phyloP scores from a whole-genome alignment of 2,888 invertebrate genomes.

The Phaedon cochleariae region DNA sequence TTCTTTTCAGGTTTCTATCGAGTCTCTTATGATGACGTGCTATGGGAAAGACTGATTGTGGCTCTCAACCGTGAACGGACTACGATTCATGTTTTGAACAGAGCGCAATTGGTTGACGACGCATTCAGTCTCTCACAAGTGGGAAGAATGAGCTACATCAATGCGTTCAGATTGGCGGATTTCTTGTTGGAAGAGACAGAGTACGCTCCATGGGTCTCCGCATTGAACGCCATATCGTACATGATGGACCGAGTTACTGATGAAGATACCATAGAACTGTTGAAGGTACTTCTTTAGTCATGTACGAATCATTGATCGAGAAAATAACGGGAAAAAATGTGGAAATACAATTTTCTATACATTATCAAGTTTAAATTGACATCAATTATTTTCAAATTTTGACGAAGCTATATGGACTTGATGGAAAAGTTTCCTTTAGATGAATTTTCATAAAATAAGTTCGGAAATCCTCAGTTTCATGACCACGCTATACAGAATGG shows the following conservation, averaged over 20 bases:
- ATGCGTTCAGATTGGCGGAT: constrained; percentile 71
- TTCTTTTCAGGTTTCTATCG: constrained; percentile 69
- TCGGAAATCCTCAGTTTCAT: too few relatives aligned
- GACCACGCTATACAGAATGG: too few relatives aligned
- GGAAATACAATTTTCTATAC: too few relatives aligned
- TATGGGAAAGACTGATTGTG: constrained; percentile 66
- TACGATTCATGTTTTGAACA: constrained; percentile 71
- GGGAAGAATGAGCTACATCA: constrained; percentile 67
- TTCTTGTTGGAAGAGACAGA: constrained; percentile 75
- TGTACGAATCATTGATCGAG: too few relatives aligned
- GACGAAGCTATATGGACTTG: too few relatives aligned
- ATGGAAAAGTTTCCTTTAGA: too few relatives aligned
- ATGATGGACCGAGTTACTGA: constrained; percentile 32
- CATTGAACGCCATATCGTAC: constrained; percentile 63
- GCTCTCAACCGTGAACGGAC: constrained; percentile 58
- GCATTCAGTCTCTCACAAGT: constrained; percentile 76
- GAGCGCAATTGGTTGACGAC: constrained; percentile 84
- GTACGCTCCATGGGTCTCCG: constrained; percentile 83
- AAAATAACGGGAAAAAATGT: too few relatives aligned
- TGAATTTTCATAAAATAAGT: too few relatives aligned
- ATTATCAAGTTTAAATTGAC: too few relatives aligned
- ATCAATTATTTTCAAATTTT: too few relatives aligned
- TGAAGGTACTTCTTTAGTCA: constrained; percentile 35
- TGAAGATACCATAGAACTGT: constrained; percentile 16
- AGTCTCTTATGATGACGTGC: constrained; percentile 70